Base-by-base conservation (phyloP, 35 echinoderm and acorn worm species). In the Stichopus chloronotus region DNA sequence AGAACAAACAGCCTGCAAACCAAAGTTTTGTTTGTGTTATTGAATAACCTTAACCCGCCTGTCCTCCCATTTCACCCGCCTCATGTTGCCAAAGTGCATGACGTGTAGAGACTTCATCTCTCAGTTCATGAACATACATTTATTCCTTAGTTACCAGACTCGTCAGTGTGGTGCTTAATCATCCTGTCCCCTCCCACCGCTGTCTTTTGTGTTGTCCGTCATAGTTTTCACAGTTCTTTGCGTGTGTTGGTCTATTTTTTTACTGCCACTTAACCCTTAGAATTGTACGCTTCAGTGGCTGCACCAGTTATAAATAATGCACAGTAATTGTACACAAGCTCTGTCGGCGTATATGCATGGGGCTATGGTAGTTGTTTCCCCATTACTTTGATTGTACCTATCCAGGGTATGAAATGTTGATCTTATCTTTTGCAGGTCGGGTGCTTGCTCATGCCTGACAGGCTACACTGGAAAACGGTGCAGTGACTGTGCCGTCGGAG, bases 391-490 rank as follows among this genome's bases (percentile, higher is more conserved):
- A 8, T 11, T 9, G 61, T 65, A 65, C 4, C 0, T 65, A 43
- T 65, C 61, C 61, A 65, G 7, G 12, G 61, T 9, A 65, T 17
- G 11, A 14, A 14, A 9, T 65, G 11, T 19, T 65, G 61, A 19
- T 19, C 61, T 65, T 65, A 19, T 14, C 61, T 65, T 65, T n/a
- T 17, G 14, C 80, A 83, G 80, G 80, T 55, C 30, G 53, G 80
- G 80, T 83, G 9, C 17, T 52, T 83, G 80, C 30, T 17, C 52
- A 55, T 83, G 80, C 55, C 11, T 55, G 55, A 55, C 53, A 6
- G 52, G 80, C 8, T 83, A 83, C 80, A 7, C 80, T 83, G 80
- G 80, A 16, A 54, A 55, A 83, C 9, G 55, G 10, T 83, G 80
- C 25, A 17, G 55, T 55, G 9, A 11, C 3, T 83, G 80, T 7